phyloP scores from a whole-genome alignment of 2,113 vertebrate genomes.

The Aspiorhynchus laticeps region DNA sequence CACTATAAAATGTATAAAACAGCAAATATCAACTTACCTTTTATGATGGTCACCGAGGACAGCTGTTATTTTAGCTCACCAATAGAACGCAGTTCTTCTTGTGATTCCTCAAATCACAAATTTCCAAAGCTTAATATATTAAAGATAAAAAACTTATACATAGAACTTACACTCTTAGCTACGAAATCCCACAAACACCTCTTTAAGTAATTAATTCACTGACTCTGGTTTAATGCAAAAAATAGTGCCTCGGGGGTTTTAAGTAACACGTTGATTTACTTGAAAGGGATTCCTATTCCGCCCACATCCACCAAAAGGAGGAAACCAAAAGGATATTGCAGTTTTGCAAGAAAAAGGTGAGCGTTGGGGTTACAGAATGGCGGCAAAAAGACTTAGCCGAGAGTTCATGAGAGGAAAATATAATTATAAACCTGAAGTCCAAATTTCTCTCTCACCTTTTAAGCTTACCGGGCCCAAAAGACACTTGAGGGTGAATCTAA shows the following conservation, averaged over 20 bases:
- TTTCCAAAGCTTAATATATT: too few species aligned
- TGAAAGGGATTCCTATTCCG: neutral
- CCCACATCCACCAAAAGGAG: neutral
- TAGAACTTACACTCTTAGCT: neutral
- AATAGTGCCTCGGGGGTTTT: neutral
- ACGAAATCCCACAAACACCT: neutral
- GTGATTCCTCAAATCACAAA: too few species aligned
- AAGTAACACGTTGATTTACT: neutral
- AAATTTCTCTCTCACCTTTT: conserved; percentile 36
- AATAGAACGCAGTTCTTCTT: too few species aligned
- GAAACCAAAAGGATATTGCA: conserved; percentile 1
- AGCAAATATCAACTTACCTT: too few species aligned
- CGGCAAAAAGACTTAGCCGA: neutral
- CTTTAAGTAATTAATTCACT: neutral
- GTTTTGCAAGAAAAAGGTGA: neutral
- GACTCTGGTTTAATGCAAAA: neutral
- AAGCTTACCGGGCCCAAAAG: conserved; percentile 12
- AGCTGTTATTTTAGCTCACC: too few species aligned
- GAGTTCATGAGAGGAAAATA: conserved; percentile 29
- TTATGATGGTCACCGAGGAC: too few species aligned
- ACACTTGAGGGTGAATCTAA: conserved; percentile 39
- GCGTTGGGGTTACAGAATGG: neutral
- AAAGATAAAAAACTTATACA: too few species aligned
- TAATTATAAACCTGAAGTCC: conserved; percentile 32
- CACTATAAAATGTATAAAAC: too few species aligned